Percentiles rank a stretch among this genome's conserved stretches.
Evolutionary conservation across 2,888 invertebrate species (phyloP).

Genomic region (Gymnoscelis rufifasciata): DNA sequence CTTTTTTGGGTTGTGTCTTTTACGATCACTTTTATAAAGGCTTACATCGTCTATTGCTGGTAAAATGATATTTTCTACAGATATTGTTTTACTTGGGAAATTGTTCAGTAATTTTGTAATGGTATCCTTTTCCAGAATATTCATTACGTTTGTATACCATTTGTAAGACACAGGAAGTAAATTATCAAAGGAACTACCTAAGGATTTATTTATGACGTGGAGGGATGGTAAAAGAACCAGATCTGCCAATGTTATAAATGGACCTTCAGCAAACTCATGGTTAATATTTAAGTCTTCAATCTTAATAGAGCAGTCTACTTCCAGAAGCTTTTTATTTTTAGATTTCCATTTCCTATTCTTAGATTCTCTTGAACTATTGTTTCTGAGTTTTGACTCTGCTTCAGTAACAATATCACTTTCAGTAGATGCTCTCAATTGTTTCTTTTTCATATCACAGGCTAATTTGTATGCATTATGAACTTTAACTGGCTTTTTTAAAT

Average conservation of each 20-base stretch:
- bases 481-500: constrained; percentile 89
- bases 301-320: constrained; percentile 65
- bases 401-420: constrained; percentile 28
- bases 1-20: constrained; percentile 85
- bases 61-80: constrained; percentile 41
- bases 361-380: constrained; percentile 39
- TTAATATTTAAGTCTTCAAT: constrained; percentile 74
- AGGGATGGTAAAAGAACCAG: constrained; percentile 87
- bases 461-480: constrained; percentile 91
- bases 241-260: constrained; percentile 89
- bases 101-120: constrained; percentile 31
- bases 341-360: constrained; percentile 74
- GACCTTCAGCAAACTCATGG: constrained; percentile 91
- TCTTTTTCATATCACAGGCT: constrained; percentile 78
- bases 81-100: constrained; percentile 18
- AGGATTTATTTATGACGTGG: constrained; percentile 77
- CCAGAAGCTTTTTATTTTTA: constrained; percentile 53
- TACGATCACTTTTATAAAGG: constrained; percentile 88
- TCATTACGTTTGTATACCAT: constrained; percentile 78
- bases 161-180: constrained; percentile 80
- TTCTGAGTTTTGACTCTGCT: constrained; percentile 16
- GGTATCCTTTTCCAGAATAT: constrained; percentile 39
- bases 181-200: constrained; percentile 51
- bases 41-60: constrained; percentile 80
- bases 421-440: constrained; percentile 32